Base-by-base conservation (phyloP, 2,797 vertebrate species). In the Enteromius anoplus region DNA sequence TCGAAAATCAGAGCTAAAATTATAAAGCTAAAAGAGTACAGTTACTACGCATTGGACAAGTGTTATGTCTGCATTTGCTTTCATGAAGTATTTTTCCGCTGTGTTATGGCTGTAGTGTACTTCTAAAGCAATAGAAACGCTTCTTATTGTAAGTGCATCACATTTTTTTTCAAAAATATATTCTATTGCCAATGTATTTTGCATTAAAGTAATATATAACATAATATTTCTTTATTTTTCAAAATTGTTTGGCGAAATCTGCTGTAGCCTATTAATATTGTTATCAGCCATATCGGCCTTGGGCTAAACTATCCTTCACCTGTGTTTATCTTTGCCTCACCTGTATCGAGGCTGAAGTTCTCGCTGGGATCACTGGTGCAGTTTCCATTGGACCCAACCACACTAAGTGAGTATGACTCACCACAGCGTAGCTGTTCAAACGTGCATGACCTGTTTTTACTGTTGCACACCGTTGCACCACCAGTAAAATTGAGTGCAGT, bases 341-440 rank as follows among this genome's bases (percentile, higher is more conserved):
- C 94, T 87, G 93, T 93, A 21, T 81, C 81, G n/a, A 94, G 26
- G 26, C 2, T 47, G 42, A 86, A 68, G 17, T 86, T n/a, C 14
- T 62, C 53, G 86, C 84, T 69, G 77, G 85, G 77, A 0, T 82
- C 51, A 53, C 92, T 93, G 84, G 75, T 91, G 86, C 95, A 95
- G 2, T 83, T 82, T 12, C 90, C 75, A 1, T 91, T 91, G 76
- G 76, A 53, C 49, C 93, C 94, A 2, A 90, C 88, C 73, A 95
- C 92, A 3, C 85, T 90, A 85, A 95, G 12, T 2, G 5, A 60
- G 80, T 95, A 96, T 5, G 62, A 87, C 71, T 93, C 88, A 3
- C 95, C 95, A 0, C 95, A 96, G 9, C 19, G 73, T 37, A 96
- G 92, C 62, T 91, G 88, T 23, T 64, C 17, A 8, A 95, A 92